Evolutionary conservation across 2,888 invertebrate species (phyloP).

Genomic region (Caenorhabditis doughertyi): DNA sequence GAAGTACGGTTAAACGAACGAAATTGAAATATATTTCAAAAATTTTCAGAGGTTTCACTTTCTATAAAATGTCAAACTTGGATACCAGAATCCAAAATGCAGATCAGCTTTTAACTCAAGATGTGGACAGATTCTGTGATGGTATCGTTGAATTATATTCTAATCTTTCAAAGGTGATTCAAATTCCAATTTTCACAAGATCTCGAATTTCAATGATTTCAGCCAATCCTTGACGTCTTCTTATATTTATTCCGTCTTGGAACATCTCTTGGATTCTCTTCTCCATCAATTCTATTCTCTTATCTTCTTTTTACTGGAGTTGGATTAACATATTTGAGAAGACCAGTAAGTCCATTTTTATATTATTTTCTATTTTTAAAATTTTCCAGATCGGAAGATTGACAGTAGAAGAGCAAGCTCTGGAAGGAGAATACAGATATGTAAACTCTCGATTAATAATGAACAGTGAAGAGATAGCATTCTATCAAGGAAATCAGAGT

Average conservation of each 20-base stretch:
- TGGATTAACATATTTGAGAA: conserved; percentile 87
- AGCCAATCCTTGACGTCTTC: conserved; percentile 93
- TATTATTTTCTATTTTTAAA: no score
- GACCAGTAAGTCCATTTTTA: conserved; percentile 75
- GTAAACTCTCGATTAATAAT: conserved; percentile 97
- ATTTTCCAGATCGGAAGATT: conserved; percentile 86
- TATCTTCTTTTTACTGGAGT: conserved; percentile 93
- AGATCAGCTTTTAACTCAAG: conserved; percentile 96
- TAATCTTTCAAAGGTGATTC: conserved; percentile 90
- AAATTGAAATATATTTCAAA: background rate
- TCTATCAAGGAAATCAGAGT: conserved; percentile 86
- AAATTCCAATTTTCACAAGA: background rate
- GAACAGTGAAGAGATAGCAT: conserved; percentile 94
- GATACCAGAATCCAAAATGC: conserved; percentile 96
- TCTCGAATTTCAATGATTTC: conserved; percentile 63
- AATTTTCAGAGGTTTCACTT: conserved; percentile 85
- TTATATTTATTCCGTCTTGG: conserved; percentile 95
- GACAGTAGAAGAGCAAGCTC: conserved; percentile 94
- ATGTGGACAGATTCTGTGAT: conserved; percentile 97
- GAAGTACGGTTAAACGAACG: conserved; percentile 87
- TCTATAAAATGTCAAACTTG: conserved; percentile 93
- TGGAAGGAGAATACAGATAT: conserved; percentile 98
- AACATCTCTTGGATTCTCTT: conserved; percentile 90
- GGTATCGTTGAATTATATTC: conserved; percentile 96
- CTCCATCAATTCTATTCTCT: conserved; percentile 91